Conservation (phyloP, 53 echinoderm and acorn worm genomes). For the Holothuria scabra region DNA sequence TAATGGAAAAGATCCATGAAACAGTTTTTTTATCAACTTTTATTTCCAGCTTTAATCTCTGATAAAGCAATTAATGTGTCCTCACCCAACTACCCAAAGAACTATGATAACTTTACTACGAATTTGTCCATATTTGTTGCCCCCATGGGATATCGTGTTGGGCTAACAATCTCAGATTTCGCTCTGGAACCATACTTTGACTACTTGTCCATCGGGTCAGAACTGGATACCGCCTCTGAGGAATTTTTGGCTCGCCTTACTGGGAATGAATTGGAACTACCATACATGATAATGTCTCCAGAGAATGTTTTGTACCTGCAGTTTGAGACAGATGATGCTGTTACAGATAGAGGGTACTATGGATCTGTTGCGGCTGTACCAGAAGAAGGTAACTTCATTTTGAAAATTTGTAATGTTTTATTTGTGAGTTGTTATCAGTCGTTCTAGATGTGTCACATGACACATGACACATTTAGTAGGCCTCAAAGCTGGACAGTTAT, state of each 20-base stretch:
- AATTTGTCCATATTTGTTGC: background rate
- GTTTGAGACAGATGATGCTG: background rate
- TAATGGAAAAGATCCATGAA: no score
- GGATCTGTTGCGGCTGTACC: background rate
- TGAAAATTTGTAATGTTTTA: no score
- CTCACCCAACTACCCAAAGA: background rate
- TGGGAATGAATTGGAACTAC: constrained; percentile 2
- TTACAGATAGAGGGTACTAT: background rate
- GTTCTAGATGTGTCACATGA: no score
- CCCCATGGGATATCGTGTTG: background rate
- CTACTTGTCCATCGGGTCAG: background rate
- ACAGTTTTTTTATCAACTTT: no score
- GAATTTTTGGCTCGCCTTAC: background rate
- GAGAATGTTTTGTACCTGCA: background rate
- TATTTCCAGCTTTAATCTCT: background rate
- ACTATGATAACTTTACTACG: background rate
- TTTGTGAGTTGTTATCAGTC: no score
- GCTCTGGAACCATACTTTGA: background rate
- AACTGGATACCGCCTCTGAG: background rate
- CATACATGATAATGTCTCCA: background rate
- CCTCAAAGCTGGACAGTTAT: no score
- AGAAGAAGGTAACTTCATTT: background rate
- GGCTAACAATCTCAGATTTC: background rate
- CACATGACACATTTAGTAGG: no score
- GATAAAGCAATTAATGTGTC: background rate